Base-by-base conservation (phyloP, 2,888 invertebrate genomes). In the Drosophila antonietae region DNA sequence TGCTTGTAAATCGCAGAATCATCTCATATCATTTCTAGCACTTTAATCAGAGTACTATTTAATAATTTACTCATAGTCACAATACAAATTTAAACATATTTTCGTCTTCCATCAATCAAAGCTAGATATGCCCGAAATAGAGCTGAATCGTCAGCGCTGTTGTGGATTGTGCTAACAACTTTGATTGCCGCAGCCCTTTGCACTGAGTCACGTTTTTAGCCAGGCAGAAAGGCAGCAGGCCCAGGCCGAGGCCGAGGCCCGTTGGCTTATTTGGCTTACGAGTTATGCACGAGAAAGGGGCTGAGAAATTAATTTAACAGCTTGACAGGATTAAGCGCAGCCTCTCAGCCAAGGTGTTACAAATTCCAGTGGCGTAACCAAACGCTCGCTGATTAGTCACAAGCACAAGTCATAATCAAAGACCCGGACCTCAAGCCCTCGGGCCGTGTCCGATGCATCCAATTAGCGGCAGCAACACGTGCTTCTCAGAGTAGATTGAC, bases 271-370 rank as follows among this genome's bases (percentile, higher is more conserved):
- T 78, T 80, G 73, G 73, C 73, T 31, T 60, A 52, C 57, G 64
- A 76, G 79, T 78, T 80, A 80, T 73, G 76, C 73, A 75, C 73
- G 78, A 73, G 69, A 74, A 62, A 61, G 72, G 69, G 57, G 56
- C 47, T 66, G 67, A 66, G 73, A 88, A 87, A 89, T 89, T 82
- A 86, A 86, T 89, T 86, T 86, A 81, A 86, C 89, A 86, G 85
- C 83, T 84, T 86, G 89, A 86, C 88, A 88, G 88, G 86, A 86
- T 86, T 86, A 86, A 60, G 66, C 61, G 31, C 31, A 58, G 62
- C 62, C 44, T 67, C 49, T 64, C 47, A 20, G 58, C 43, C 64
- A 64, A 65, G 80, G 65, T 68, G 76, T 60, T 51, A 73, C 73
- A 81, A 81, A 67, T 77, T 78, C 79, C 77, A 77, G 77, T 77